Evolutionary conservation across 2,113 vertebrate genomes (phyloP), one percentile per base, ranked within the genome.

Genomic region (Scophthalmus maximus): DNA sequence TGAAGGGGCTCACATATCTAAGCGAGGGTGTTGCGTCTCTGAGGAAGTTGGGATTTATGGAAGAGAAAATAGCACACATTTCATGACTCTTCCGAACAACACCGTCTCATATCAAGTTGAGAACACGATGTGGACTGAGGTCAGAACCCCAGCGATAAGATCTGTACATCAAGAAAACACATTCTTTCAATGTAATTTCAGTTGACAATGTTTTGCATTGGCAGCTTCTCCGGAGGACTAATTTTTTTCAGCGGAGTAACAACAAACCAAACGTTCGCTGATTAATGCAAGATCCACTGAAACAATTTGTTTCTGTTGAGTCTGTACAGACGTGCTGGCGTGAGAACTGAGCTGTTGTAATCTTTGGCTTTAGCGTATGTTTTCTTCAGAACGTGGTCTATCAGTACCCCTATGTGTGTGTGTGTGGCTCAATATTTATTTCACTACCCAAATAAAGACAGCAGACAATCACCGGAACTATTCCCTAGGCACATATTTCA

Each of bases 271-370:
- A 79, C 20, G 34, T 64, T 65, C 29, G 59, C 70, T 17, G 53
- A 81, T 72, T 77, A 76, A 81, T 52, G 68, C 58, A 74, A 27
- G 55, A 70, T 17, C n/a, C 18, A 72, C 42, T 22, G 8, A 80
- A 63, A 81, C 62, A 74, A 60, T 73, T 44, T n/a, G 44, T 76
- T 79, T 62, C 62, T 17, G 25, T 17, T 56, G 7, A 40, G 76
- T 73, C 85, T 83, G 49, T 18, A 78, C 79, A 90, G 86, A 89
- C 83, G 46, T 60, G 29, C 60, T 87, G 88, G 82, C 76, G 73
- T 92, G 91, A 90, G 90, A 92, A 88, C 80, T 56, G 44, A 78
- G 57, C 76, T 68, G 59, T 74, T 87, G 81, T 83, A 83, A 89
- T 87, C 81, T 88, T 88, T 91, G 90, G 83, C 79, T 61, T n/a